Conservation (phyloP, 2,797 vertebrate genomes). For the Anabacerthia variegaticeps region DNA sequence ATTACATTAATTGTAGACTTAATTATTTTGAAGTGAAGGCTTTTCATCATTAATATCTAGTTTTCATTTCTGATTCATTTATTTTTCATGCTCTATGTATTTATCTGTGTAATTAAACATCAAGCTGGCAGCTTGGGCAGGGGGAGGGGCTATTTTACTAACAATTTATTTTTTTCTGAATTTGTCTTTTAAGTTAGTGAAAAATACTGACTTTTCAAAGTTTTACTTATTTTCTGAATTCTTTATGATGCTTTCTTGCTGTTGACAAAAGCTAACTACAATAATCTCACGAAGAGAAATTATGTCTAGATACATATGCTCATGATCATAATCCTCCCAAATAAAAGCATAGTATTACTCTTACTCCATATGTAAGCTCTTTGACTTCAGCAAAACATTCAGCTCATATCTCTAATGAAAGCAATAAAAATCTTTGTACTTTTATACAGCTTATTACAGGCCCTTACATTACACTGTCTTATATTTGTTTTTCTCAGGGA, state of each 20-base stretch:
- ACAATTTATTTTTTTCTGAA: background rate
- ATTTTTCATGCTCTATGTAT: background rate
- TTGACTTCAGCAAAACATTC: background rate
- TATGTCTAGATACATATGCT: background rate
- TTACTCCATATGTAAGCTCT: background rate
- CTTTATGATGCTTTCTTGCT: background rate
- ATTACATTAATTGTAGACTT: background rate
- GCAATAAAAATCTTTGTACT: background rate
- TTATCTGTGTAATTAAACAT: background rate
- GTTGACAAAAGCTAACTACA: background rate
- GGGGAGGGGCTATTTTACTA: background rate
- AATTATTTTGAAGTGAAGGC: background rate
- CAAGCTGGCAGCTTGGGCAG: background rate
- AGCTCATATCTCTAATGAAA: background rate
- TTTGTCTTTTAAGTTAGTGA: background rate
- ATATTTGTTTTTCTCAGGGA: background rate
- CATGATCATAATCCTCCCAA: background rate
- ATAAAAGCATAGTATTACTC: background rate
- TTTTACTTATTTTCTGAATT: background rate
- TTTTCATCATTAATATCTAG: background rate
- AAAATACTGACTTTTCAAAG: background rate
- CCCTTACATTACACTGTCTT: background rate
- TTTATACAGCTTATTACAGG: background rate
- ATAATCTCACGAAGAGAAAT: background rate
- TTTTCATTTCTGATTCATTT: background rate